A percentile compares a stretch with the other conserved stretches of the same genome.
Evolutionary conservation across 2,113 vertebrate species (phyloP).

Genomic region (Callopanchax toddi): DNA sequence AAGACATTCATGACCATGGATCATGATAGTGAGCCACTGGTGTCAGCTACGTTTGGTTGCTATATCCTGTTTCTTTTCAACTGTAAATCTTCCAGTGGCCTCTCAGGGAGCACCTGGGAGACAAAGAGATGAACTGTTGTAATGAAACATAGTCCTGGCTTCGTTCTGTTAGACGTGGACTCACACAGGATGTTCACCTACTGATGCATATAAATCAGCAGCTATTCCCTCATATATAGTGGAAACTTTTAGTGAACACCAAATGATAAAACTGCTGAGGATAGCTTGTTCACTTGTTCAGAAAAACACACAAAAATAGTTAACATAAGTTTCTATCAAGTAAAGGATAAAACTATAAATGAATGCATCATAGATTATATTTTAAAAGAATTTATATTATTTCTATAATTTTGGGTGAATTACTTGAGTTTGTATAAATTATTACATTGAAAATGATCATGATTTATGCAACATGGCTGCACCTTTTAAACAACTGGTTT

Average conservation of each 20-base stretch:
- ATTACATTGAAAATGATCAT: too few species aligned
- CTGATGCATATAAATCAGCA: conserved; percentile 8
- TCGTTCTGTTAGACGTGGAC: conserved; percentile 11
- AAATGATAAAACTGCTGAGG: too few species aligned
- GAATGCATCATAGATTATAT: too few species aligned
- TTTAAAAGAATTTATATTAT: too few species aligned
- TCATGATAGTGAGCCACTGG: conserved; percentile 28
- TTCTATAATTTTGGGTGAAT: too few species aligned
- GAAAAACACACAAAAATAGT: too few species aligned
- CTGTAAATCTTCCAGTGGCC: conserved; percentile 56
- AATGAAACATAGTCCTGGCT: conserved; percentile 6
- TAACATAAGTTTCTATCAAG: conserved; percentile 29
- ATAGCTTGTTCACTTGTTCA: too few species aligned
- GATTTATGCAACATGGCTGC: too few species aligned
- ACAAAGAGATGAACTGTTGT: conserved; percentile 28
- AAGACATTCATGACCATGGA: conserved; percentile 51
- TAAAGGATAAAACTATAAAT: too few species aligned
- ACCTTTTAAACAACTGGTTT: too few species aligned
- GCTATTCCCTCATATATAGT: not conserved
- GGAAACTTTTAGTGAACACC: too few species aligned
- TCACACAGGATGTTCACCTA: not conserved
- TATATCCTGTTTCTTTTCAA: conserved; percentile 53
- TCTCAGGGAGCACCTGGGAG: conserved; percentile 66
- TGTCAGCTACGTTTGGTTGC: conserved; percentile 53
- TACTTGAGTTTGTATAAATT: too few species aligned